Base-by-base conservation (phyloP, 1,140 invertebrate genomes). In the Akabosia matsudoensis region DNA sequence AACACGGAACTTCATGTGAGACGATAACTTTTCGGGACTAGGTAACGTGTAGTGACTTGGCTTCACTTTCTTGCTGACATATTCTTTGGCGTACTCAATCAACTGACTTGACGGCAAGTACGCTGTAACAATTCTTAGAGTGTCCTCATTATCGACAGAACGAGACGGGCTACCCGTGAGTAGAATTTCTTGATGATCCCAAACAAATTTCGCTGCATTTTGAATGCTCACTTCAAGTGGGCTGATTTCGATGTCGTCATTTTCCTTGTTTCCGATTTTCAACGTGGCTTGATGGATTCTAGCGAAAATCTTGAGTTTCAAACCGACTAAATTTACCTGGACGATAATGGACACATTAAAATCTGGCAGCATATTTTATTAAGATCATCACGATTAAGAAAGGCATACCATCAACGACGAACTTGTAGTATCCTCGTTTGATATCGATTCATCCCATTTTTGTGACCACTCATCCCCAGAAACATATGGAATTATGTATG, bases 281-380 rank as follows among this genome's bases (percentile, higher is more conserved):
- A n/a, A 26, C 33, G 31, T 72, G 3, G n/a, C 18, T 33, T 74
- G 73, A 1, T 54, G 7, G 3, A 74, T 31, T 22, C 30, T 13
- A 14, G 73, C 37, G 28, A 79, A 34, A 26, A 56, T 76, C 16
- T 78, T 78, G 2, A 79, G 34, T 24, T 79, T 79, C 61, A 77
- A 74, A 31, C 37, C 71, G 2, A 79, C 74, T 22, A 79, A 73
- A 18, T 70, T 75, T 0, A 74, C 74, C 79, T 79, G 33, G 0
- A 24, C 3, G 22, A 45, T 13, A 73, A 73, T 18, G 37, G 7
- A 45, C 22, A 33, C 7, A 56, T 56, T 56, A 56, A 56, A 56
- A 56, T n/a, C n/a, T 13, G 54, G 24, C 4, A 16, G 54, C n/a
- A n/a, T n/a, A n/a, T 24, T 56, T 56, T 56, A 56, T 10, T 45